Evolutionary conservation across 2,888 invertebrate species (phyloP), one percentile per base, ranked within the genome.

Genomic region (Eurois occulta): DNA sequence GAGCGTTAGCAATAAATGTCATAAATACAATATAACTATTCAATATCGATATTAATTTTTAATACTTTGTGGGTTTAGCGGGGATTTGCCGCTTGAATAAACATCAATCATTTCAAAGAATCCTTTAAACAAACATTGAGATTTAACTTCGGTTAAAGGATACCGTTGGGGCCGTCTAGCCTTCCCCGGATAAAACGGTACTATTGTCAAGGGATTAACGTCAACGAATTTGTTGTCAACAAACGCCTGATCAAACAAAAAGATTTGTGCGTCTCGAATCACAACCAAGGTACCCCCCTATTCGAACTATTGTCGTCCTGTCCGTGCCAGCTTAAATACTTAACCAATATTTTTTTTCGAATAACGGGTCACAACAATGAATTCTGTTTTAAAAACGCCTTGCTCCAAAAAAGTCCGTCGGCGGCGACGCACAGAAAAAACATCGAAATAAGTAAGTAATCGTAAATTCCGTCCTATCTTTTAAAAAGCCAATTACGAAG

Each of bases 201-300:
- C 95, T 91, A 96, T 96, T 96, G 96, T 96, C 93, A 94, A 89
- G 91, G 96, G 96, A 96, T 96, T 96, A 96, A 92, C 94, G 96
- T 96, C 96, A 95, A 95, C 95, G 94, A 95, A 96, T 94, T 95
- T 94, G 95, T 95, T 95, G 95, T 95, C 95, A 95, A 95, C 96
- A 95, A 94, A 95, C 94, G 96, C 95, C 94, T 95, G 96, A 95
- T 95, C 95, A 96, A 96, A 96, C 95, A 96, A 95, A 95, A 95
- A 95, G 95, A 94, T 93, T 94, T 93, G 92, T 92, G 90, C 92
- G 92, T 93, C 92, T 92, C n/a, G n/a, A n/a, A n/a, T n/a, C 87
- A 90, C 91, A 90, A 88, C 90, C 85, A 87, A 91, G 92, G 92
- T 92, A 94, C 95, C 95, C 94, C 46, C 93, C 92, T 91, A 90